These are phyloP conservation scores for Metopia argyrocephala DNA, from an alignment of 2,888 invertebrate species.

Conservation along the genomic window DNA sequence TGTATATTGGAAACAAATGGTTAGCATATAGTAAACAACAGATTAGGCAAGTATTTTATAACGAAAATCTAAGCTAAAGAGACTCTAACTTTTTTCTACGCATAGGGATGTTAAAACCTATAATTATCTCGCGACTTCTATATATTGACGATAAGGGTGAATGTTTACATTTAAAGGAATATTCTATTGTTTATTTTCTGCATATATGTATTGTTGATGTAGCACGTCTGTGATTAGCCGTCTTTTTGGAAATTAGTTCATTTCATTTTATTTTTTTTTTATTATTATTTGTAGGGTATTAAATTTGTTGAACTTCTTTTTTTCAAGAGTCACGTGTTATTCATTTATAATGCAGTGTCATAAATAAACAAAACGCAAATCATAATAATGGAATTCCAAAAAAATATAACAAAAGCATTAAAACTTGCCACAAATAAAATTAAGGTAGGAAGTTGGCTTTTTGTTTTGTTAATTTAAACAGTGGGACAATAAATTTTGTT, in stretches of 20 bases:
- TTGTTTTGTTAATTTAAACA: background rate
- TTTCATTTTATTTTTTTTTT: background rate
- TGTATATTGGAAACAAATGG: too few species aligned
- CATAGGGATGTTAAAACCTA: too few species aligned
- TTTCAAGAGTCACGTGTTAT: slow-evolving; percentile 41
- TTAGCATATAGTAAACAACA: too few species aligned
- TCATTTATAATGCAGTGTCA: slow-evolving; percentile 52
- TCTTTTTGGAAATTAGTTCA: background rate
- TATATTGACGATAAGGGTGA: too few species aligned
- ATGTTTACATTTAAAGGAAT: too few species aligned
- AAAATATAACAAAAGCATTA: slow-evolving; percentile 15
- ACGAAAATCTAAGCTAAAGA: too few species aligned
- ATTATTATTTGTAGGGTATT: too few species aligned
- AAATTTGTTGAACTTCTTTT: slow-evolving; percentile 35
- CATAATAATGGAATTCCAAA: slow-evolving; percentile 5
- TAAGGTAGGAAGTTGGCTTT: slow-evolving; percentile 18
- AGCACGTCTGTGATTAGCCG: background rate
- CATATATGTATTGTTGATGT: background rate
- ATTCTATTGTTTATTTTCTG: too few species aligned
- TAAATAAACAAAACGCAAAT: slow-evolving; percentile 43
- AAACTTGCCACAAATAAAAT: slow-evolving; percentile 21
- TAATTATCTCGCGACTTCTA: too few species aligned
- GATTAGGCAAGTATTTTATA: too few species aligned
- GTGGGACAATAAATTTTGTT: slow-evolving; percentile 8
- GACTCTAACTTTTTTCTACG: too few species aligned